These are phyloP conservation scores for Tenthredo distinguenda DNA, from an alignment of 2,888 invertebrate species.

Conservation along the genomic window DNA sequence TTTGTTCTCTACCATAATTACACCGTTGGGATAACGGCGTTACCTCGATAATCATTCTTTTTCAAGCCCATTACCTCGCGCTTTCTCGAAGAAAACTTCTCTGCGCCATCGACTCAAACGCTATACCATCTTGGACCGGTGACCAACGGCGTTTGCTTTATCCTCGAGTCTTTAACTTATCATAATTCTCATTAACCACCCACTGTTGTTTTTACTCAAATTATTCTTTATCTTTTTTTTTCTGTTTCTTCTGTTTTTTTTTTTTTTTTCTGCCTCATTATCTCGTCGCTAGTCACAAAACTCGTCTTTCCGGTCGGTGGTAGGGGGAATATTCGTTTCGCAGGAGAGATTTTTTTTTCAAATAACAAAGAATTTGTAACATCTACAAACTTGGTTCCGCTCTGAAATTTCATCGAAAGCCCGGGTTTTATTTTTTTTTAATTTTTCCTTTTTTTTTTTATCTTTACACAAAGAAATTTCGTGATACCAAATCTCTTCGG, in stretches of 20 bases:
- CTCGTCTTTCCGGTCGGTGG: neutral
- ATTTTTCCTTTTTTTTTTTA: too few species aligned
- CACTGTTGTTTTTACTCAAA: neutral
- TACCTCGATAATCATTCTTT: conserved; percentile 49
- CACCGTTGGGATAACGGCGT: conserved; percentile 46
- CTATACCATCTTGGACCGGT: neutral
- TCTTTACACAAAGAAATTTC: too few species aligned
- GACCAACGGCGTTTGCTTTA: neutral
- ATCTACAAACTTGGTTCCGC: neutral
- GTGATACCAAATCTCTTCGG: too few species aligned
- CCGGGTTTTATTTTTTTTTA: neutral
- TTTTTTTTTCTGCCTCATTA: neutral
- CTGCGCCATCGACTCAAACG: neutral
- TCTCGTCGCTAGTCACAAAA: conserved; percentile 2
- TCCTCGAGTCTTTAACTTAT: neutral
- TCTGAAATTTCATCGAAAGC: neutral
- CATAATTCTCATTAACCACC: neutral
- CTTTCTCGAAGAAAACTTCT: conserved; percentile 22
- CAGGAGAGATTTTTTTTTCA: neutral
- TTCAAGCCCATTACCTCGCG: conserved; percentile 19
- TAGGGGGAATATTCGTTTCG: too few species aligned
- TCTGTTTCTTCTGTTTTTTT: neutral
- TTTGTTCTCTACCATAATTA: conserved; percentile 33
- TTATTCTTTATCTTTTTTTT: neutral
- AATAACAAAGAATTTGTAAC: neutral